Conservation (phyloP, 92 coral and sea anemone genomes). For the Ricordea florida region DNA sequence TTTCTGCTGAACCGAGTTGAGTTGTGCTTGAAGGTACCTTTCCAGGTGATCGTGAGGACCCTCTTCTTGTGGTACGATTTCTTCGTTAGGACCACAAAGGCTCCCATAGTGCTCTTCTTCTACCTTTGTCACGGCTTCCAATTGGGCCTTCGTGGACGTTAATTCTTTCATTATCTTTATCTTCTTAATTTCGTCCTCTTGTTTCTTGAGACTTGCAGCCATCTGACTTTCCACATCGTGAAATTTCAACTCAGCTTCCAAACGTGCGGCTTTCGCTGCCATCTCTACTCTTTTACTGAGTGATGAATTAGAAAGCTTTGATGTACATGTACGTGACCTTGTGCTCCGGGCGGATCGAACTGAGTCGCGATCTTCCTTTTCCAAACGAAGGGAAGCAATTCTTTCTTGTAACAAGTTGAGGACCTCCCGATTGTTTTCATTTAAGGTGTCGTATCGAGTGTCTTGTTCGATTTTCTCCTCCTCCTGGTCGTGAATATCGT, state of each 20-base stretch:
- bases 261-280: conserved; percentile 1
- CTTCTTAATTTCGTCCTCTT: conserved; percentile 5
- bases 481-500: too few species aligned
- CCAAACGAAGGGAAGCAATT: background rate
- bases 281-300: background rate
- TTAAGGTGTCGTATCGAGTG: too few species aligned
- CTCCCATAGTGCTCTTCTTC: background rate
- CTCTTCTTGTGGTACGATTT: background rate
- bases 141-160: conserved; percentile 1
- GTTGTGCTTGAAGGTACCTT: background rate
- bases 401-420: too few species aligned
- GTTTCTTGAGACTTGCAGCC: background rate
- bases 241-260: conserved; percentile 4
- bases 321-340: background rate
- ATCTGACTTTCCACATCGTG: background rate
- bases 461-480: too few species aligned
- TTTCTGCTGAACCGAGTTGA: too few species aligned
- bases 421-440: too few species aligned
- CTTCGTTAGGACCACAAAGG: background rate
- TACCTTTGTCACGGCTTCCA: conserved; percentile 13
- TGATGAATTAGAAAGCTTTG: background rate
- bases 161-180: background rate
- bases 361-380: background rate
- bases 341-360: background rate
- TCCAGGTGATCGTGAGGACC: background rate